These are phyloP conservation scores for Callimorpha dominula DNA, from an alignment of 2,888 invertebrate genomes.

Conservation along the genomic window DNA sequence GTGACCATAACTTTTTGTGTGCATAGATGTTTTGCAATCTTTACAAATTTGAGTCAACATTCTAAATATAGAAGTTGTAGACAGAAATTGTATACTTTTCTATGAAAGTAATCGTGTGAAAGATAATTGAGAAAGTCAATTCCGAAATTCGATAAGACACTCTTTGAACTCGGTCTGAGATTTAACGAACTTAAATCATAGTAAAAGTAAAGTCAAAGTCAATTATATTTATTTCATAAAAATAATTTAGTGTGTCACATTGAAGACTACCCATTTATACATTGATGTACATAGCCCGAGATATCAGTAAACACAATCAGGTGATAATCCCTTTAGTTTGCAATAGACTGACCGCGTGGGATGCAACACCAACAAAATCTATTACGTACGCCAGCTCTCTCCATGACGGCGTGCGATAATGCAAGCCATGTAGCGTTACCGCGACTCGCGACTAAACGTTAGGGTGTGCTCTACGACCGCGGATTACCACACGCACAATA, in stretches of 20 bases:
- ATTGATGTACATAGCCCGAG: slow-evolving; percentile 56
- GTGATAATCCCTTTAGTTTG: slow-evolving; percentile 82
- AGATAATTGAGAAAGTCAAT: slow-evolving; percentile 59
- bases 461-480: slow-evolving; percentile 74
- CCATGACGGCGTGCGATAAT: slow-evolving; percentile 77
- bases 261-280: not conserved
- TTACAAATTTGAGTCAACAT: slow-evolving; percentile 5
- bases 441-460: slow-evolving; percentile 72
- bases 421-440: slow-evolving; percentile 71
- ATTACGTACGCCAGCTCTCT: slow-evolving; percentile 83
- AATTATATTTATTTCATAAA: too few relatives aligned
- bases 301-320: slow-evolving; percentile 73
- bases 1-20: not conserved
- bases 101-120: slow-evolving; percentile 46
- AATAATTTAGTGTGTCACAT: not conserved
- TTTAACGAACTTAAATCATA: slow-evolving; percentile 55
- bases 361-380: slow-evolving; percentile 80
- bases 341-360: slow-evolving; percentile 77
- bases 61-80: not conserved
- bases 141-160: slow-evolving; percentile 49
- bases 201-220: too few relatives aligned
- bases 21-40: slow-evolving; percentile 12
- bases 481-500: slow-evolving; percentile 87
- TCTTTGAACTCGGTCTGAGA: slow-evolving; percentile 54
- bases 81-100: slow-evolving; percentile 12